Evolutionary conservation across 2,797 vertebrate species (phyloP), one percentile per base, ranked within the genome.

Genomic region (Manis crassicaudata): DNA sequence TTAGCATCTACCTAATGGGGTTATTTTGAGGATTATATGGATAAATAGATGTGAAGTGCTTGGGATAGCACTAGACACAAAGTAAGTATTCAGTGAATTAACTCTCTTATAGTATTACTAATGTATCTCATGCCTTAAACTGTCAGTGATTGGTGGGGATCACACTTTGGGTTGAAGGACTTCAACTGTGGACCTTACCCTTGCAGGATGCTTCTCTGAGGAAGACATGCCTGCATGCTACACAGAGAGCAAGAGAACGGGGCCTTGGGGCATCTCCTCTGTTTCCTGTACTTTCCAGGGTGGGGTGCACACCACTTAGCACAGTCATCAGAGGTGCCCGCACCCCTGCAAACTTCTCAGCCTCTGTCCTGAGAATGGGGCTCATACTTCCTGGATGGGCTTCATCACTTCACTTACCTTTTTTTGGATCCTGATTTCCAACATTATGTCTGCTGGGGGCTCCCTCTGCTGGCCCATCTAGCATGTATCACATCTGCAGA

Each of bases 381-480:
- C 29, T n/a, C 72, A 60, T 67, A 54, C 32, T 46, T 79, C 52
- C 35, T 8, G 7, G 13, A 7, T 23, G 50, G 7, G 25, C 35
- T 52, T 7, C 9, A 54, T 14, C 18, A 0, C 43, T 29, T 70
- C 5, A 6, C 52, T 67, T 20, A 32, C 1, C 35, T 73, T 14
- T 50, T 6, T 72, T 35, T 70, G 52, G 6, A 77, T 5, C 54
- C 1, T 9, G 20, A 67, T 50, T 75, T 92, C 43, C 77, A 7
- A 2, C 17, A 0, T 3, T 50, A 6, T 62, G 20, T 72, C 97
- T 92, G 77, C 88, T 20, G 20, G 56, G 67, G 88, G 95, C 86
- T 81, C 96, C 97, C 92, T 96, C 97, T 98, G 92, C 96, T 96
- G 97, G 96, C 35, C 8, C 37, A 0, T 25, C 60, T 35, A 40